phyloP scores from a whole-genome alignment of 1,140 invertebrate genomes.

The Archivesica marissinica region DNA sequence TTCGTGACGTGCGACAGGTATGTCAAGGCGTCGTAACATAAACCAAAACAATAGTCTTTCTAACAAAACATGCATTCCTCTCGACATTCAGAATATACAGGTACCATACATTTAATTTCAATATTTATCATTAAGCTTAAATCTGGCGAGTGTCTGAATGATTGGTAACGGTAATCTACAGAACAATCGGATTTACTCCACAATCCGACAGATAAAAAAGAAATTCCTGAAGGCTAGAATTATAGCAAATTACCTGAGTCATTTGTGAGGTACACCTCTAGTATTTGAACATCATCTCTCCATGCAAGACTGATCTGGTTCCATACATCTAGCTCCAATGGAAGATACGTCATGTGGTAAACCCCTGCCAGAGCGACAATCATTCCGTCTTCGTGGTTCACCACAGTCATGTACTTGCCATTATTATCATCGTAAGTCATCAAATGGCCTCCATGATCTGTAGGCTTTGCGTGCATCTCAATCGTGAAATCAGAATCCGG shows the following conservation, averaged over 20 bases:
- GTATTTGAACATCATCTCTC: slow-evolving; percentile 48
- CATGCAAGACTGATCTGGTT: slow-evolving; percentile 66
- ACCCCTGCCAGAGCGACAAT: slow-evolving; percentile 7
- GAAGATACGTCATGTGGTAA: slow-evolving; percentile 53
- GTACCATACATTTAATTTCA: too few species aligned
- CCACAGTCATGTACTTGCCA: slow-evolving; percentile 30
- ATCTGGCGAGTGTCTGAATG: too few species aligned
- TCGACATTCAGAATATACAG: too few species aligned
- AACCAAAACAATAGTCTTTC: too few species aligned
- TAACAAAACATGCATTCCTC: too few species aligned
- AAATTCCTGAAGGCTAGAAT: too few species aligned
- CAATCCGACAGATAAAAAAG: too few species aligned
- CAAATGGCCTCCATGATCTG: slow-evolving; percentile 15
- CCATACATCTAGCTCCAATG: slow-evolving; percentile 63
- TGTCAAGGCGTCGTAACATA: too few species aligned
- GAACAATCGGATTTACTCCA: too few species aligned
- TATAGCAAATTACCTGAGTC: slow-evolving; percentile 24
- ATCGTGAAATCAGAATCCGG: slow-evolving; percentile 39
- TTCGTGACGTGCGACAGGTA: too few species aligned
- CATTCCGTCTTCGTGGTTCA: slow-evolving; percentile 42
- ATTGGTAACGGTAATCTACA: too few species aligned
- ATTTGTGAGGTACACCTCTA: slow-evolving; percentile 64
- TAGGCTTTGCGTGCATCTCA: slow-evolving; percentile 55
- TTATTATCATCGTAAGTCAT: slow-evolving; percentile 45
- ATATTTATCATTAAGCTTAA: too few species aligned